Base-by-base conservation (phyloP, 2,888 invertebrate species). In the Melitaea athalia region DNA sequence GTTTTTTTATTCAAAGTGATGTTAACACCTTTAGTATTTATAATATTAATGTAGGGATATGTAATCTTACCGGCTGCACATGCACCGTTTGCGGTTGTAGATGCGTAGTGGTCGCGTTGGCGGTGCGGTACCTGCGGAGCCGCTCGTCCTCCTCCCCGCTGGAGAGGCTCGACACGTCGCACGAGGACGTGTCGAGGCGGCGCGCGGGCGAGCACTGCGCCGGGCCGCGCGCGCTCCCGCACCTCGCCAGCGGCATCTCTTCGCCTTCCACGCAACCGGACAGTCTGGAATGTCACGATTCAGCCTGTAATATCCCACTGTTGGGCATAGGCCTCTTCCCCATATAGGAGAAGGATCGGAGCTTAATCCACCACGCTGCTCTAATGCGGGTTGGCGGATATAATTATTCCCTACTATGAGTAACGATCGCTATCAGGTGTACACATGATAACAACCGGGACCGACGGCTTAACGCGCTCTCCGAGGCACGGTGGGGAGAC, bases 111-210 rank as follows among this genome's bases (percentile, higher is more conserved):
- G 64, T 47, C 57, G 71, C 43, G 68, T 77, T 77, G 49, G 87
- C 86, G 64, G 90, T 92, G 76, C 92, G 88, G 77, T 92, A 92
- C 72, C 91, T 81, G n/a, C 92, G 87, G 80, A 92, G 79, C 6
- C 92, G 84, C 83, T 93, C 89, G 89, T 93, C 89, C 80, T 92
- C 89, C 78, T 93, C 91, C 72, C 93, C 93, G 79, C 92, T 91
- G 81, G 92, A 93, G 57, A 93, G 86, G 75, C 89, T 89, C 74
- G 92, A 92, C 65, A 85, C 85, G 84, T 92, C 92, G 87, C 93
- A 92, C 8, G 91, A 91, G 68, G 91, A 92, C 24, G 92, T 84
- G 84, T 93, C 91, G 77, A 92, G 89, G 64, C 93, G 85, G 62
- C 92, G 85, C 80, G 92, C 90, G 60, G 91, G 91, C 57, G 92